Base-by-base conservation (phyloP, 2,113 vertebrate genomes). In the Antechinus flavipes region DNA sequence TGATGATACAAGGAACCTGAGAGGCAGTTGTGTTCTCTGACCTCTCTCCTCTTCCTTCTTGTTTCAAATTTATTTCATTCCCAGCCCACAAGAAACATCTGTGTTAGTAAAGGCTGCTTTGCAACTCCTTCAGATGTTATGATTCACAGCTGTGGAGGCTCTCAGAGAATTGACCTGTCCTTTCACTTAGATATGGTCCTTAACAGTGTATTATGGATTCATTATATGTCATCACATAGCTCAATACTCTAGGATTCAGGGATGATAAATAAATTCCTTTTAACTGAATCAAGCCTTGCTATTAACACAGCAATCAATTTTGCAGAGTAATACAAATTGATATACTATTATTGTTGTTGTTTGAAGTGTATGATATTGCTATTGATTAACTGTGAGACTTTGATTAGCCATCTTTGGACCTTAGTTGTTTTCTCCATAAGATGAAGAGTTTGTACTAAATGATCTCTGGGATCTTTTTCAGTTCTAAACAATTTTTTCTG, bases 321-420 rank as follows among this genome's bases (percentile, higher is more conserved):
- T 53, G 30, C 14, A 93, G 68, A 91, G 49, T 12, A 52, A 7
- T 30, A 52, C 25, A 49, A 9, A 50, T 10, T 2, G 26, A 16
- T 46, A 11, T 23, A 55, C n/a, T 27, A 11, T 49, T 14, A 6
- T 22, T 1, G 2, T 90, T 55, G 25, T 91, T 24, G 3, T 23
- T 6, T 35, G 5, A 25, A 46, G 0, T 68, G 30, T 3, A 8
- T 93, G 16, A 14, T 0, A 0, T 10, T 35, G 46, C 91, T 90
- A 0, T 52, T 30, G 46, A 55, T 35, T 1, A 12, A 0, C 30
- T 49, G 24, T 56, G 12, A 1, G 30, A 5, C 8, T 27, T 7
- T 52, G 54, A 53, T 9, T 26, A 54, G 42, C 54, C 50, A 90
- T 0, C 58, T 52, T 47, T 50, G 50, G n/a, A 30, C 27, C 58